Conservation (phyloP, 2,888 invertebrate species). For the Neuroscelio doddi region DNA sequence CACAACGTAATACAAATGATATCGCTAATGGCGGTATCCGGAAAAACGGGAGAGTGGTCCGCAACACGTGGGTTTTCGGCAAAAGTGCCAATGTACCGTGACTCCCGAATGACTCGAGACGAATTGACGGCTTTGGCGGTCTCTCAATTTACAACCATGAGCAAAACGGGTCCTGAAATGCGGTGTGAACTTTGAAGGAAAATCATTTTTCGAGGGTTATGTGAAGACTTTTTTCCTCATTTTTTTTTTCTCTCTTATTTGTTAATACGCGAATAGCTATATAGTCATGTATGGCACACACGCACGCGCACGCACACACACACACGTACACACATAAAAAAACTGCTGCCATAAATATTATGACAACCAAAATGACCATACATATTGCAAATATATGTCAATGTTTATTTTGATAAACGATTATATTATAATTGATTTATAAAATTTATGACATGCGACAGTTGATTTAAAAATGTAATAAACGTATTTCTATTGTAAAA, state of each 20-base stretch:
- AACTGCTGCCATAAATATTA: constrained; percentile 38
- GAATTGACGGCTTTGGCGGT: constrained; percentile 25
- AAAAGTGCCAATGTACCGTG: constrained; percentile 13
- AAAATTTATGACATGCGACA: no score
- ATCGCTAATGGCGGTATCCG: background rate
- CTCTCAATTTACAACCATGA: constrained; percentile 17
- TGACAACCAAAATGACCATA: constrained; percentile 11
- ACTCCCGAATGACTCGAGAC: constrained; percentile 21
- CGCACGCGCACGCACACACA: constrained; percentile 2
- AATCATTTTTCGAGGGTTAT: constrained; percentile 29
- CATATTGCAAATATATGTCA: no score
- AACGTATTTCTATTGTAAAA: no score
- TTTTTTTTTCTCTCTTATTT: no score
- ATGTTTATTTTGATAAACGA: no score
- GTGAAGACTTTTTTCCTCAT: constrained; percentile 12
- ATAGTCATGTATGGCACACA: no score
- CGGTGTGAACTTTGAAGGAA: constrained; percentile 22
- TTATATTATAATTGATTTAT: no score
- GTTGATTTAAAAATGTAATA: no score
- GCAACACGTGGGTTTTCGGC: constrained; percentile 31
- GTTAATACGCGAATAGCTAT: no score
- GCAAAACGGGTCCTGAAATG: constrained; percentile 26
- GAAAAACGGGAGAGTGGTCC: constrained; percentile 15
- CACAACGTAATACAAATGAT: background rate
- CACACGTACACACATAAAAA: constrained; percentile 5